Conservation (phyloP, 2,797 vertebrate species). For the Cichlasoma orientale region DNA sequence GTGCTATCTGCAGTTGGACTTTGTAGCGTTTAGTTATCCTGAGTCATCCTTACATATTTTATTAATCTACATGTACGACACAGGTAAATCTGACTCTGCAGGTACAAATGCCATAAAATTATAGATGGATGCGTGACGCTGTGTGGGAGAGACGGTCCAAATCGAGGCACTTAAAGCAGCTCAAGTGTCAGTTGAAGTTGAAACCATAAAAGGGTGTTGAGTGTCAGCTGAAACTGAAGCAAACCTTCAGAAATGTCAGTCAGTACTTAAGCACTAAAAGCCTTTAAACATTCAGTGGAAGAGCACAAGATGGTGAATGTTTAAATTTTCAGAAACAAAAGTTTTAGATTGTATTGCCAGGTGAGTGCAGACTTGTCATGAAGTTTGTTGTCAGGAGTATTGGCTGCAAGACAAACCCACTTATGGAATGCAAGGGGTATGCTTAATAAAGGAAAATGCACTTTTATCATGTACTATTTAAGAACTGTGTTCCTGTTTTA, state of each 20-base stretch:
- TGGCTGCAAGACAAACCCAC: background rate
- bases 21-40: background rate
- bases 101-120: background rate
- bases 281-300: rapidly evolving
- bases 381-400: background rate
- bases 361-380: background rate
- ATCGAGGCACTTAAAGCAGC: background rate
- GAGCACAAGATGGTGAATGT: too few relatives aligned
- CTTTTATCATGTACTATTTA: background rate
- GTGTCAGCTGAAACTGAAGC: background rate
- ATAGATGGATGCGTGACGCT: background rate
- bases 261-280: background rate
- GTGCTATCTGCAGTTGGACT: background rate
- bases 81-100: background rate
- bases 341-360: background rate
- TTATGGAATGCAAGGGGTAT: background rate
- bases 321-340: background rate
- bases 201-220: background rate
- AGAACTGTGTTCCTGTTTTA: too few relatives aligned
- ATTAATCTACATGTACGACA: background rate
- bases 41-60: background rate
- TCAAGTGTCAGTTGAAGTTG: conserved; percentile 2
- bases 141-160: background rate
- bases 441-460: background rate
- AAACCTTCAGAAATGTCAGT: background rate